Percentiles rank a stretch among this genome's conserved stretches.
Conservation (phyloP, 2,113 vertebrate genomes). For the Gymnarchus niloticus region DNA sequence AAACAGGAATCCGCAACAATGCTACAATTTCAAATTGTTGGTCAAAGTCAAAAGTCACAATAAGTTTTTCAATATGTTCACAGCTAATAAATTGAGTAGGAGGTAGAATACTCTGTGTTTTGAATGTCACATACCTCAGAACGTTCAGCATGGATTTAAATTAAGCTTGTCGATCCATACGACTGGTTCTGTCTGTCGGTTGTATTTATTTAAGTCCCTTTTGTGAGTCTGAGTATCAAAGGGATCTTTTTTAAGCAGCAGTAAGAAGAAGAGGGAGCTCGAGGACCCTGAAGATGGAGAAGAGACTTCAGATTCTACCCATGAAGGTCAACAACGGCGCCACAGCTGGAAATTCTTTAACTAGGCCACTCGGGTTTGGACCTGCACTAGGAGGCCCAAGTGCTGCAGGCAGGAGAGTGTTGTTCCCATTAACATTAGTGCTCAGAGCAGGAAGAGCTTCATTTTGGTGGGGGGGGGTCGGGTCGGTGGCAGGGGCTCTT, state of each 20-base stretch:
- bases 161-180: too few species aligned
- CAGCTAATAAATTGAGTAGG: neutral
- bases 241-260: neutral
- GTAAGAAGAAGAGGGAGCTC: neutral
- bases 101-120: slow-evolving; percentile 10
- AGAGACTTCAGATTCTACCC: neutral
- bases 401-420: neutral
- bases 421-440: neutral
- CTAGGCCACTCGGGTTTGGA: neutral
- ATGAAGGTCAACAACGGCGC: neutral
- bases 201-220: slow-evolving; percentile 2
- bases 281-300: neutral
- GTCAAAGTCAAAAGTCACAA: neutral
- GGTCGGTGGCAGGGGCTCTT: neutral
- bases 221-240: neutral
- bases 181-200: neutral
- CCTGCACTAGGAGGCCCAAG: neutral
- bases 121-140: slow-evolving; percentile 7
- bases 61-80: neutral
- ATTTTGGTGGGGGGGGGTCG: neutral
- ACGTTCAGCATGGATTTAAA: neutral
- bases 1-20: neutral
- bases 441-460: neutral
- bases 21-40: neutral
- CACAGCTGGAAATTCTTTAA: neutral